Evolutionary conservation across 2,113 vertebrate species (phyloP), one percentile per base, ranked within the genome.

Genomic region (Macquaria australasica): DNA sequence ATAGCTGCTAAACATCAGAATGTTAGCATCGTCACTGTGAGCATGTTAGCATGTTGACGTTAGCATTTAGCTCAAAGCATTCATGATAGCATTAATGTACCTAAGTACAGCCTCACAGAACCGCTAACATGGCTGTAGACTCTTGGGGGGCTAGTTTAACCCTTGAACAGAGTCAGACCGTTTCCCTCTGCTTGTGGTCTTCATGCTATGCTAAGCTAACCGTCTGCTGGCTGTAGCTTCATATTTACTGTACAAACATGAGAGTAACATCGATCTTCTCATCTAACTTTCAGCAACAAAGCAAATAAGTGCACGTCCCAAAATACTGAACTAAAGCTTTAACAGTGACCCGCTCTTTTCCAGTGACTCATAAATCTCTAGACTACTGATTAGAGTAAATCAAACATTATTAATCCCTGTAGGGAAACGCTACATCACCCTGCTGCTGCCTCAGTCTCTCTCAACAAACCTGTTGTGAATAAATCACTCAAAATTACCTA

Each of bases 371-470:
- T 53, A 63, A 20, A 51, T 80, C 45, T 31, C 6, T 21, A 31
- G 45, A 12, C 25, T 34, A 14, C 21, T 23, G 43, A 80, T 79
- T 37, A 16, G 37, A 62, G 15, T 0, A 70, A 50, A 76, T 64
- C 18, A 21, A 77, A 72, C 58, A 51, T 72, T 72, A 85, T 76
- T 81, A 72, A 81, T 71, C 75, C 45, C 79, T 28, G 62, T 8
- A 3, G 74, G 63, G 15, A 7, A 31, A 25, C 4, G 14, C 41
- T 67, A 9, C 31, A 68, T 78, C 55, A 45, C 34, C 25, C 34
- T 23, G 18, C 23, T 6, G 7, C 59, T 21, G 34, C 18, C 6
- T 68, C 6, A 4, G 14, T 11, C 34, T 37, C 5, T 59, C 51
- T 28, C 12, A 55, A 37, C 25, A 74, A 67, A 75, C 3, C 28